Base-by-base conservation (phyloP, 2,888 invertebrate species). In the Sericinus montela region DNA sequence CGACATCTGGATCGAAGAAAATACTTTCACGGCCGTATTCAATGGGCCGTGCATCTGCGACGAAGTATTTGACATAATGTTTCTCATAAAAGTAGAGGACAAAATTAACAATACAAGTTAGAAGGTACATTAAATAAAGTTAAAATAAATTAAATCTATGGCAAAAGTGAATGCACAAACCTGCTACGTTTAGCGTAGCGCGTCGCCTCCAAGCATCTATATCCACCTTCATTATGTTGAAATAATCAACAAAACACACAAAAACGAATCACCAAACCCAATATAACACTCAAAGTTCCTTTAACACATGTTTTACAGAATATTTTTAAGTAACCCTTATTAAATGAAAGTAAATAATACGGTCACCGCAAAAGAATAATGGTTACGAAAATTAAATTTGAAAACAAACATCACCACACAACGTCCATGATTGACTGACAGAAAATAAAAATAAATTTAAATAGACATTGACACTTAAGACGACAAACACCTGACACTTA, bases 191-290 rank as follows among this genome's bases (percentile, higher is more conserved):
- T 55, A 69, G 62, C 67, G 70, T 68, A 62, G 72, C 69, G 79
- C 77, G 78, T 69, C 79, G 82, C 73, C 79, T 77, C 80, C 81
- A 72, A 72, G 64, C 59, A 54, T 58, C 70, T 60, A 68, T 67
- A 65, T 75, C 76, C 80, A 80, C 77, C 80, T 78, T 84, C 87
- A 87, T 85, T 71, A 69, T 82, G 72, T 78, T 69, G 75, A 76
- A 78, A 77, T 70, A 72, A 71, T 63, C 67, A 74, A 75, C 62
- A 72, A 75, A 73, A 75, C 73, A 69, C 63, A 59, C 62, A 63
- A 63, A 62, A 69, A 74, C 63, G 58, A 56, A 55, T 57, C 60
- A 67, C 66, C 57, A 60, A 65, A 67, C 63, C 58, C 35, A 56
- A 67, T 59, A 54, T 60, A 67, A 59, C 60, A 62, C 56, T 67